These are phyloP conservation scores for Linepithema humile DNA, from an alignment of 1,140 invertebrate genomes.

Conservation along the genomic window DNA sequence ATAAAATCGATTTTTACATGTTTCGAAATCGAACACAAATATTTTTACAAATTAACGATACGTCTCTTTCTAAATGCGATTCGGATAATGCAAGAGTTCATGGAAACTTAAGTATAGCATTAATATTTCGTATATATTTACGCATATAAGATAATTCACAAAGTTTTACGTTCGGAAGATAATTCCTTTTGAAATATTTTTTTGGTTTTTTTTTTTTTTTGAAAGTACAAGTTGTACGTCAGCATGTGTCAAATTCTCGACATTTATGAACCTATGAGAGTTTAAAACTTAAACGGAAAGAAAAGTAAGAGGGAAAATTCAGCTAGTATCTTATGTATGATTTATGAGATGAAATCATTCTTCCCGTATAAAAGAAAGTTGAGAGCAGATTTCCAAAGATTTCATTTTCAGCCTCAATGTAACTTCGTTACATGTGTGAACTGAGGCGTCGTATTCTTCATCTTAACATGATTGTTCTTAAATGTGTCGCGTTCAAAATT, in stretches of 20 bases:
- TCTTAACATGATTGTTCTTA: too few relatives aligned
- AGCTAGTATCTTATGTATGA: neutral
- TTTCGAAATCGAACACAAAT: neutral
- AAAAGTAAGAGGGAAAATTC: neutral
- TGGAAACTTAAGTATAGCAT: neutral
- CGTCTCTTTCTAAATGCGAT: neutral
- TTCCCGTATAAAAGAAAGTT: neutral
- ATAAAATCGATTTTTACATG: neutral
- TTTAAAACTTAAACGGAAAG: neutral
- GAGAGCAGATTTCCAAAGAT: neutral
- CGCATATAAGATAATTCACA: neutral
- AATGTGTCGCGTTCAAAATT: neutral
- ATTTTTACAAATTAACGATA: neutral
- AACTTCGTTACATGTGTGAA: neutral
- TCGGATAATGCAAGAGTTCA: neutral
- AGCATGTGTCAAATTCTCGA: neutral
- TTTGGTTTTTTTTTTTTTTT: neutral
- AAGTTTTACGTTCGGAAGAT: too few relatives aligned
- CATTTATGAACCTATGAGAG: neutral
- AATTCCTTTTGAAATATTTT: neutral
- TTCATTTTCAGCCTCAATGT: neutral
- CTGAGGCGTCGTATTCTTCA: too few relatives aligned
- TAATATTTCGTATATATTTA: neutral
- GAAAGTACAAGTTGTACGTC: neutral
- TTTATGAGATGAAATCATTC: neutral